Percentiles rank a stretch among this genome's conserved stretches.
These are phyloP conservation scores for Drosophila rufa DNA, from an alignment of 1,140 invertebrate genomes.

Conservation along the genomic window DNA sequence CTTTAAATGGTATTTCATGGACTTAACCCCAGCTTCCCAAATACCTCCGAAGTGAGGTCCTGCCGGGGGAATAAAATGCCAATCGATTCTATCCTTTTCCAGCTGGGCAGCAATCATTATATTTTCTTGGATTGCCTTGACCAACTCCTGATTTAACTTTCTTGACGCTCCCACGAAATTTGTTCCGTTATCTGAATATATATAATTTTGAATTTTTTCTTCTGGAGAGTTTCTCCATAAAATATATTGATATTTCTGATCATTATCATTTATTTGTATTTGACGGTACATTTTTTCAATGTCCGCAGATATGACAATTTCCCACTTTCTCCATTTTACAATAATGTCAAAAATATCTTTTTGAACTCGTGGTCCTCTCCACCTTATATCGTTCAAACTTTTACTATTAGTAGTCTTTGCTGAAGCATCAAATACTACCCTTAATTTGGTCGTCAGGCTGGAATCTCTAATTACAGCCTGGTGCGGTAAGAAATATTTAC, in stretches of 20 bases:
- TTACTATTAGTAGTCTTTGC: constrained; percentile 1
- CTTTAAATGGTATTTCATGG: not conserved
- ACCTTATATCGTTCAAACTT: too few species aligned
- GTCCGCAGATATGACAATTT: not conserved
- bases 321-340: not conserved
- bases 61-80: not conserved
- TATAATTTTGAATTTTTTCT: constrained; percentile 1
- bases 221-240: too few species aligned
- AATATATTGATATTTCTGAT: too few species aligned
- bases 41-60: too few species aligned
- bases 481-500: too few species aligned
- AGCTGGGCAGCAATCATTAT: not conserved
- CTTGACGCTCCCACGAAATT: not conserved
- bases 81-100: not conserved
- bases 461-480: not conserved
- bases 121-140: not conserved
- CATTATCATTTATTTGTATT: not conserved
- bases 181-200: constrained; percentile 4
- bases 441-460: not conserved
- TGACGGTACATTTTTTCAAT: constrained; percentile 4
- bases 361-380: too few species aligned
- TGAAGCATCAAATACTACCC: not conserved
- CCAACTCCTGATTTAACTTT: not conserved
- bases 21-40: not conserved
- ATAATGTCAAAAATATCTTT: constrained; percentile 7